A percentile compares a stretch with the other conserved stretches of the same genome.
Conservation (phyloP, 1,140 invertebrate species). For the Lepeophtheirus salmonis region DNA sequence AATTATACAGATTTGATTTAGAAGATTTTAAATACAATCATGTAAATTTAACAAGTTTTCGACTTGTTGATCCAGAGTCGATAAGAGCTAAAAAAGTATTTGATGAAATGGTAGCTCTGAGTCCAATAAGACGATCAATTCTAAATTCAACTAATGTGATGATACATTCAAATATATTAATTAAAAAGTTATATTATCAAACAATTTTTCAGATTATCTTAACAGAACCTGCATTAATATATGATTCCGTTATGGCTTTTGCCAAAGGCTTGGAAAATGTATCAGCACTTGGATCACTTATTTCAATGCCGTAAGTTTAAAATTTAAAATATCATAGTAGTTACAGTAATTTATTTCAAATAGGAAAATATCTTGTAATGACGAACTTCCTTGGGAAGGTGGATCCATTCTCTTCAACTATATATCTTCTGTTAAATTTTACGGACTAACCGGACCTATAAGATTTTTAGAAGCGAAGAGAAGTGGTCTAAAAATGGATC, state of each 20-base stretch:
- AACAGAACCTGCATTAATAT: slow-evolving; percentile 44
- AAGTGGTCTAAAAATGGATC: slow-evolving; percentile 60
- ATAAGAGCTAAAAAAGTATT: slow-evolving; percentile 50
- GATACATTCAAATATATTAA: neutral
- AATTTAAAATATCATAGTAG: slow-evolving; percentile 25
- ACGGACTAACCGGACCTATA: slow-evolving; percentile 68
- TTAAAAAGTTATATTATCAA: neutral
- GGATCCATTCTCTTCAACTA: slow-evolving; percentile 62
- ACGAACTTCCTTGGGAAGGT: slow-evolving; percentile 49
- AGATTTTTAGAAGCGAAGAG: slow-evolving; percentile 60
- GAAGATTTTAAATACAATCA: slow-evolving; percentile 86
- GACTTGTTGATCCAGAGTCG: slow-evolving; percentile 59
- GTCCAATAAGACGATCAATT: slow-evolving; percentile 56
- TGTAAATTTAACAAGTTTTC: slow-evolving; percentile 77
- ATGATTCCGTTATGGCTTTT: slow-evolving; percentile 55
- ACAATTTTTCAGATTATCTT: slow-evolving; percentile 12
- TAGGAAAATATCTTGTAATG: slow-evolving; percentile 46
- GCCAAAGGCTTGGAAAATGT: slow-evolving; percentile 39
- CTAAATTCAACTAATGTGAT: slow-evolving; percentile 38
- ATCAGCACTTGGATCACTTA: neutral
- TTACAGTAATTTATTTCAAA: slow-evolving; percentile 40
- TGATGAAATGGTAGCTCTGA: slow-evolving; percentile 68
- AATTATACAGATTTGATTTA: slow-evolving; percentile 58
- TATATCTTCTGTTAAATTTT: slow-evolving; percentile 48
- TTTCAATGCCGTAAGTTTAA: neutral